A percentile compares a stretch with the other conserved stretches of the same genome.
Conservation (phyloP, 2,113 vertebrate genomes). For the Oenanthe melanoleuca region DNA sequence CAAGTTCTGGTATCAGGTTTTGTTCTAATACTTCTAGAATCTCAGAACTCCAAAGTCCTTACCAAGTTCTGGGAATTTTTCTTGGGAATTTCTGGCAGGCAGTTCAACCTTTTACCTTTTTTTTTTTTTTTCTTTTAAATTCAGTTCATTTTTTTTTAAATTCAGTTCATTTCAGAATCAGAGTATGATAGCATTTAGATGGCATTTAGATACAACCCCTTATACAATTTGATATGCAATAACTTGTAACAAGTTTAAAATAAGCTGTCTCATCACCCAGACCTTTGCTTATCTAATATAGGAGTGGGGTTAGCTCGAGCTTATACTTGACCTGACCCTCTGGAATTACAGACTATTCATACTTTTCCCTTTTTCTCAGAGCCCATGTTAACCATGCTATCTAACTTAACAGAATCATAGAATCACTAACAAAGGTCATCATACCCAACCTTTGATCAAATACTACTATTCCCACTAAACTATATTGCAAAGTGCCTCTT, state of each 20-base stretch:
- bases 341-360: not conserved
- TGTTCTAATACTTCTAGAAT: not conserved
- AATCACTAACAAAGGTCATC: not conserved
- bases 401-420: not conserved
- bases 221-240: not conserved
- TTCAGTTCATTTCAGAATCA: not conserved
- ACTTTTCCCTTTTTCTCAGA: not conserved
- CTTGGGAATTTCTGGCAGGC: not conserved
- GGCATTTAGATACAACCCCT: not conserved
- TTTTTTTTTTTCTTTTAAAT: not conserved
- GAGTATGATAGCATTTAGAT: not conserved
- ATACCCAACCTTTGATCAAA: not conserved
- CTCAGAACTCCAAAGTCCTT: not conserved
- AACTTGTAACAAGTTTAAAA: not conserved
- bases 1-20: not conserved
- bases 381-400: not conserved
- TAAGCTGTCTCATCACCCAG: not conserved
- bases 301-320: not conserved
- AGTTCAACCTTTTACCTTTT: not conserved
- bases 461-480: not conserved
- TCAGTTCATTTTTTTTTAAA: not conserved
- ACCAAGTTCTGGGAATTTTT: not conserved
- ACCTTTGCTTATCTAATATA: not conserved
- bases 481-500: not conserved
- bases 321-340: not conserved